phyloP scores from a whole-genome alignment of 2,888 invertebrate species.

The Drosophila maculinotata region DNA sequence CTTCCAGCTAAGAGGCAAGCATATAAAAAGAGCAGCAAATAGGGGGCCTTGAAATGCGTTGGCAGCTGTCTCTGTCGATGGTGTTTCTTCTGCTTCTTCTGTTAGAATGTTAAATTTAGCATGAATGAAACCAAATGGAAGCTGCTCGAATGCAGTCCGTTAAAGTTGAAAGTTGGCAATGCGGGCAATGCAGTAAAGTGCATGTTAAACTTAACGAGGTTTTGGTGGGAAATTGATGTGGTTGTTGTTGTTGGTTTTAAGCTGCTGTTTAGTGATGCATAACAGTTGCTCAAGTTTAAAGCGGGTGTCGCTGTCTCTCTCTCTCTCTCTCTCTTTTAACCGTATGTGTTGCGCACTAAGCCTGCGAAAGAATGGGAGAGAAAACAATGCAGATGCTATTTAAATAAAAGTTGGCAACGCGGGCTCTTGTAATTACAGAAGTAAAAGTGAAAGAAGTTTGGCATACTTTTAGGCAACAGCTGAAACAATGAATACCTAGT shows the following conservation, averaged over 20 bases:
- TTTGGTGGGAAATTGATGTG: slow-evolving; percentile 6
- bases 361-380: slow-evolving; percentile 40
- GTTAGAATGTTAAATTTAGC: slow-evolving; percentile 22
- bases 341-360: slow-evolving; percentile 55
- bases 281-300: slow-evolving; percentile 38
- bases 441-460: slow-evolving; percentile 1
- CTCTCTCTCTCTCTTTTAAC: slow-evolving; percentile 36
- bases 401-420: slow-evolving; percentile 52
- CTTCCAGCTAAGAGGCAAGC: slow-evolving; percentile 40
- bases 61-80: slow-evolving; percentile 5
- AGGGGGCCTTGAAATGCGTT: slow-evolving; percentile 28
- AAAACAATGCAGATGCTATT: slow-evolving; percentile 30
- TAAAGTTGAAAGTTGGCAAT: slow-evolving; percentile 27
- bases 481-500: slow-evolving; percentile 6
- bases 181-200: slow-evolving; percentile 53
- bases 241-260: slow-evolving; percentile 17
- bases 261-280: slow-evolving; percentile 49
- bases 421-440: background rate
- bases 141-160: slow-evolving; percentile 4
- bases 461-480: slow-evolving; percentile 52
- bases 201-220: slow-evolving; percentile 46
- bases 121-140: background rate
- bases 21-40: slow-evolving; percentile 32
- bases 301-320: slow-evolving; percentile 10
- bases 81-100: background rate